phyloP scores from a whole-genome alignment of 1,140 invertebrate genomes.

The Phenacoccus solenopsis region DNA sequence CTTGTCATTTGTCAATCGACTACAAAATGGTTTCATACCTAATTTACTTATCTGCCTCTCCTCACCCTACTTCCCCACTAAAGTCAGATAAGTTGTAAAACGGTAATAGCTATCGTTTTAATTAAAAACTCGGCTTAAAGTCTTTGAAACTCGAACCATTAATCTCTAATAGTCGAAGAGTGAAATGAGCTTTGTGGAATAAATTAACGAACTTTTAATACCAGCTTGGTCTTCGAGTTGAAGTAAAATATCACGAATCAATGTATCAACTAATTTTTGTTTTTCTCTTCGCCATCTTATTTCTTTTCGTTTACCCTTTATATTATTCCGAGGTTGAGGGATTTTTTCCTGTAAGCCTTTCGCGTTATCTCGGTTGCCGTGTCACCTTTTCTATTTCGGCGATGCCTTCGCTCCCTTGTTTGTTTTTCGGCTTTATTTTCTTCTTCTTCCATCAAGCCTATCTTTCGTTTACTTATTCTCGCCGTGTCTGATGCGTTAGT shows the following conservation, averaged over 20 bases:
- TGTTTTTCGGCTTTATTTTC: not conserved
- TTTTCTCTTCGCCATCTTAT: not conserved
- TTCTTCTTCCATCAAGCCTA: not conserved
- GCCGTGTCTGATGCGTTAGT: not conserved
- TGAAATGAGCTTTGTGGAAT: not conserved
- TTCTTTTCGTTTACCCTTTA: not conserved
- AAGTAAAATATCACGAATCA: not conserved
- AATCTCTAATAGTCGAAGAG: not conserved
- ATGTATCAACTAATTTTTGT: not conserved
- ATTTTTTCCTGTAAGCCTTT: not conserved
- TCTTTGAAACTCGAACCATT: no score
- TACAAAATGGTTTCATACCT: no score
- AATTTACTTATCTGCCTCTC: no score
- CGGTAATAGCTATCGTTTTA: no score
- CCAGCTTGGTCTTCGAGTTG: not conserved
- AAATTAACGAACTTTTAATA: not conserved
- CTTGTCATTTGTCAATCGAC: no score
- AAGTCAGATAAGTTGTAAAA: no score
- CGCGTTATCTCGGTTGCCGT: not conserved
- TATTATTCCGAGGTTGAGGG: not conserved
- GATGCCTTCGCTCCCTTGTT: not conserved
- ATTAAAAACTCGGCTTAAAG: no score
- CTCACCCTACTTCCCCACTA: no score
- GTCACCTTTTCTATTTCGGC: not conserved
- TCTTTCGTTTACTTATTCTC: conserved; percentile 2